Conservation (phyloP, 2,888 invertebrate species). For the Meloe dianella region DNA sequence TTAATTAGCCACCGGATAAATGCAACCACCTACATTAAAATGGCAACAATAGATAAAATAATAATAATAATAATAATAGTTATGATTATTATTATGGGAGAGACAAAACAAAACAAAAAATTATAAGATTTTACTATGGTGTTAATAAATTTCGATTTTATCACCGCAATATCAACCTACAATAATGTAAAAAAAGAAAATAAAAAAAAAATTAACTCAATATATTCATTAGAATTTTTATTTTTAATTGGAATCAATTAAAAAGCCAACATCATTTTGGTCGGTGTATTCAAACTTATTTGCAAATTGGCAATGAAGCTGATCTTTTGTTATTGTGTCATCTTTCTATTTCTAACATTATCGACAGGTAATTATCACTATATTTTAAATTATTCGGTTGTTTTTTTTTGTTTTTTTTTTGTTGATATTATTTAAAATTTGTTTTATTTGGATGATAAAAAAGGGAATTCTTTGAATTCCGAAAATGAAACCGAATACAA, state of each 20-base stretch:
- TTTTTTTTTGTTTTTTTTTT: too few relatives aligned
- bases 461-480: neutral
- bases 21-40: slow-evolving; percentile 20
- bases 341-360: neutral
- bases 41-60: slow-evolving; percentile 11
- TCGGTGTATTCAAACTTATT: neutral
- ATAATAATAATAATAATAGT: too few relatives aligned
- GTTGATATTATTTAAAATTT: too few relatives aligned
- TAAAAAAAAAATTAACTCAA: neutral
- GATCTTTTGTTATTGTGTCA: neutral
- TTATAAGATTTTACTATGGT: neutral
- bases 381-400: too few relatives aligned
- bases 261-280: neutral
- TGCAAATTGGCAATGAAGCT: neutral
- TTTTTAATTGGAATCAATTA: neutral
- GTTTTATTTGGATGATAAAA: too few relatives aligned
- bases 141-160: neutral
- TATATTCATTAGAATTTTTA: slow-evolving; percentile 1
- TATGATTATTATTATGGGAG: too few relatives aligned
- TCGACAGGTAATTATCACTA: neutral
- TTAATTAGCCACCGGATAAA: neutral
- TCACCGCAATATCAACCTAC: slow-evolving; percentile 3
- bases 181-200: neutral
- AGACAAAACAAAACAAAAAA: too few relatives aligned
- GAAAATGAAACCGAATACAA: neutral